A percentile compares a stretch with the other conserved stretches of the same genome.
Conservation (phyloP, 2,888 invertebrate genomes). For the Lamellibrachia columna region DNA sequence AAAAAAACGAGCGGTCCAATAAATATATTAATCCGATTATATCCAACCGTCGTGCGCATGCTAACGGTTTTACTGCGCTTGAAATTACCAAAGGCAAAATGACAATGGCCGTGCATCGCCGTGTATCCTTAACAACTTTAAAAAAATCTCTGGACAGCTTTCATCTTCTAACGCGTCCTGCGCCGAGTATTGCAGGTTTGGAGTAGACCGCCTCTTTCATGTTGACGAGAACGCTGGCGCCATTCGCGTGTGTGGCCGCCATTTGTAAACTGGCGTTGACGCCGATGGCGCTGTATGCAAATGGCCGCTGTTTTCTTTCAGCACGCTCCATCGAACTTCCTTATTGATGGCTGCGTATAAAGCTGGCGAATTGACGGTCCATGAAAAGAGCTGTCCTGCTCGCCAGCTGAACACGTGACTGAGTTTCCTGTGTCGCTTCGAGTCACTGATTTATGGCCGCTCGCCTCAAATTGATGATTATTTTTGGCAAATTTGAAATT, state of each 20-base stretch:
- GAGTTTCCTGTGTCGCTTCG: neutral
- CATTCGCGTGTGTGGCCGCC: neutral
- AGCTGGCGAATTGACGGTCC: neutral
- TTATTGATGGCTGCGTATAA: neutral
- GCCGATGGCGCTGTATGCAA: neutral
- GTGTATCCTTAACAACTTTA: neutral
- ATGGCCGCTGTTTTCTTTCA: slow-evolving; percentile 9
- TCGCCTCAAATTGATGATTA: neutral
- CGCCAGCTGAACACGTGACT: neutral
- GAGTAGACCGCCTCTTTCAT: slow-evolving; percentile 10
- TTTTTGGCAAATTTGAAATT: neutral
- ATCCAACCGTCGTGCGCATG: neutral
- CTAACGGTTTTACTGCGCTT: neutral
- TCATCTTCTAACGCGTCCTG: neutral
- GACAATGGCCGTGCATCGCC: neutral
- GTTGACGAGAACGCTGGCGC: neutral
- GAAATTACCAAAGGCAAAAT: neutral
- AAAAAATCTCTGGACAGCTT: neutral
- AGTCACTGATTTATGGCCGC: neutral
- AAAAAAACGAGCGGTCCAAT: neutral
- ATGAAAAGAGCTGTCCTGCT: slow-evolving; percentile 7
- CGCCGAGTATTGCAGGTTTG: neutral
- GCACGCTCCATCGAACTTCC: neutral
- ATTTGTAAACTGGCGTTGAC: slow-evolving; percentile 6
- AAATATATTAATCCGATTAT: neutral